Evolutionary conservation across 2,113 vertebrate genomes (phyloP).

Genomic region (Ptilorrhoa leucosticta): DNA sequence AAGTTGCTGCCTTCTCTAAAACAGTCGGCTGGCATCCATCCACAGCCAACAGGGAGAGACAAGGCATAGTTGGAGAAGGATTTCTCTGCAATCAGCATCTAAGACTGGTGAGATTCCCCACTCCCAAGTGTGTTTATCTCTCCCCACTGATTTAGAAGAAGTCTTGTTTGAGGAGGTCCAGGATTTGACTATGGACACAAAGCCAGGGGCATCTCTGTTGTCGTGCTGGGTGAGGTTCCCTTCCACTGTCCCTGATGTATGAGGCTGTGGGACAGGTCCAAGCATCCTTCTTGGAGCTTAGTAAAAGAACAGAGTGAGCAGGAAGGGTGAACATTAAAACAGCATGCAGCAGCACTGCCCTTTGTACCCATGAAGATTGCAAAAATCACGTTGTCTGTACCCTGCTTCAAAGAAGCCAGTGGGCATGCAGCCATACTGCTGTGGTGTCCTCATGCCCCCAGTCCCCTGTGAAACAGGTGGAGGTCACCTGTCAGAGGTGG

Average conservation of each 20-base stretch:
- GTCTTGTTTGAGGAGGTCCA: background rate
- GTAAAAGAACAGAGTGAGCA: background rate
- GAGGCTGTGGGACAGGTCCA: background rate
- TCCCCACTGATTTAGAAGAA: background rate
- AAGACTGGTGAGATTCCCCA: background rate
- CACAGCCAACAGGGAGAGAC: background rate
- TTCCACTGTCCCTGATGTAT: background rate
- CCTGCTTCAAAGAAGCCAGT: background rate
- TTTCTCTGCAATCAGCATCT: background rate
- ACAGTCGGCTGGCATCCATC: background rate
- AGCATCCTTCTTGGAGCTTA: background rate
- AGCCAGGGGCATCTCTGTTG: background rate
- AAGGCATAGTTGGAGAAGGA: background rate
- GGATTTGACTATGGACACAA: background rate
- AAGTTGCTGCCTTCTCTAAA: background rate
- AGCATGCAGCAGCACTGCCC: background rate
- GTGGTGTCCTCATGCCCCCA: background rate
- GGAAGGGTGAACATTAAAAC: background rate
- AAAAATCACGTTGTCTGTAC: background rate
- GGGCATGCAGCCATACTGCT: background rate
- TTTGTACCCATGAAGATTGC: fast-evolving
- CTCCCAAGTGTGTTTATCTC: background rate
- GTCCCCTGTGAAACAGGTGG: fast-evolving
- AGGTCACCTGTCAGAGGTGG: background rate
- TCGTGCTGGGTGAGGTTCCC: background rate